Evolutionary conservation across 2,113 vertebrate species (phyloP), one percentile per base, ranked within the genome.

Genomic region (Chionodraco myersi): DNA sequence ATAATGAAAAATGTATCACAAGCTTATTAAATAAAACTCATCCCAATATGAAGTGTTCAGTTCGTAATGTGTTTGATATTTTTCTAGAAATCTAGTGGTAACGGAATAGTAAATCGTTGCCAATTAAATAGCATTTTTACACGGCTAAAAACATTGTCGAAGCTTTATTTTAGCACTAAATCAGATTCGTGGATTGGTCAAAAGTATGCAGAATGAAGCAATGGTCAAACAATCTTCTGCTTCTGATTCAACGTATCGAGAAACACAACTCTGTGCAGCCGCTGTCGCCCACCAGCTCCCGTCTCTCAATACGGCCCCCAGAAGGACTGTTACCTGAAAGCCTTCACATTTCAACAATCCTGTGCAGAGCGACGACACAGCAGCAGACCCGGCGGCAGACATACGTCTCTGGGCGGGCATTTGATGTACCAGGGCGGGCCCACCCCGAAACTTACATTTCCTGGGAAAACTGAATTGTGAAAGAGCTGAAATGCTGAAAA

Each of bases 281-380:
- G 84, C 75, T 56, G 59, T 74, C 54, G 26, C 12, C 56, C 63
- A 60, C 71, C 61, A 79, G 83, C 82, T 62, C 59, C 77, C 53
- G 60, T 18, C 41, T 77, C 78, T 66, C 83, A 82, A 65, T 77
- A 83, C 65, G 75, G 77, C 74, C 77, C 79, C 53, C 84, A 82
- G 78, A 79, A 75, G 72, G 72, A 61, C 78, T 10, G 62, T 78
- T 82, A 79, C 77, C 84, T 81, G 71, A 85, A 66, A 81, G 61
- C 21, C 77, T 51, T 52, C 56, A 34, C 41, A 26, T 58, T 63
- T 30, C 53, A 79, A 70, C 62, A 69, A 15, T 52, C 64, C 63
- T 51, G 15, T 34, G 53, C 41, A 45, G 51, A 63, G 67, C 0
- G 18, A 61, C 10, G 61, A 45, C 44, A 21, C 21, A 21, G 21